Conservation (phyloP, 2,797 vertebrate genomes). For the Caiman crocodilus region DNA sequence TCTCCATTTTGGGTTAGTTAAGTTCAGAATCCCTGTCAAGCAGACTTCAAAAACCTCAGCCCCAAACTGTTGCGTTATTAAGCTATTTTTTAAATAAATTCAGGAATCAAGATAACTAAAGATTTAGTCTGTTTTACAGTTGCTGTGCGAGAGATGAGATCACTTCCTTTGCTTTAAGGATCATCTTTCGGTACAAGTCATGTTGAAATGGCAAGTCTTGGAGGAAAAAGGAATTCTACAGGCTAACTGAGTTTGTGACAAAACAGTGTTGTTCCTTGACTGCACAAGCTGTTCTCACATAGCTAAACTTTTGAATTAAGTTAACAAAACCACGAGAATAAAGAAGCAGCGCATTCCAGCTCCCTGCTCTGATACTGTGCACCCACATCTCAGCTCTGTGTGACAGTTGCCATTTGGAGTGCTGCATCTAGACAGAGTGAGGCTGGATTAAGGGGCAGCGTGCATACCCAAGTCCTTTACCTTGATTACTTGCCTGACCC, state of each 20-base stretch:
- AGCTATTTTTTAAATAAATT: background rate
- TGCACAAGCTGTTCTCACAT: no score
- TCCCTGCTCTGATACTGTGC: background rate
- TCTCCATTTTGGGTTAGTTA: background rate
- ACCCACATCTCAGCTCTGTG: no score
- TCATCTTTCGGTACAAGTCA: background rate
- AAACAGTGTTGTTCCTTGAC: no score
- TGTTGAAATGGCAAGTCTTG: background rate
- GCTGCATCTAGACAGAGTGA: background rate
- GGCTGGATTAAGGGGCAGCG: background rate
- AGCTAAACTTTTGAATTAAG: no score
- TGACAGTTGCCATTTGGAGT: no score
- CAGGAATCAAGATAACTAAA: background rate
- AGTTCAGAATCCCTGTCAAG: background rate
- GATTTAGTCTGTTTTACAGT: background rate
- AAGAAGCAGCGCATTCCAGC: background rate
- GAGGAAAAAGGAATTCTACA: background rate
- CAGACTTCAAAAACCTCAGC: background rate
- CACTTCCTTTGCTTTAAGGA: no score
- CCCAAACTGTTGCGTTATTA: background rate
- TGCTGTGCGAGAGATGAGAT: background rate
- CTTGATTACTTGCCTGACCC: background rate
- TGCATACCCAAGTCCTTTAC: background rate
- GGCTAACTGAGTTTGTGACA: background rate
- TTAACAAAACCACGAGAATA: background rate